Base-by-base conservation (phyloP, 2,113 vertebrate genomes). In the Hystrix brachyura region DNA sequence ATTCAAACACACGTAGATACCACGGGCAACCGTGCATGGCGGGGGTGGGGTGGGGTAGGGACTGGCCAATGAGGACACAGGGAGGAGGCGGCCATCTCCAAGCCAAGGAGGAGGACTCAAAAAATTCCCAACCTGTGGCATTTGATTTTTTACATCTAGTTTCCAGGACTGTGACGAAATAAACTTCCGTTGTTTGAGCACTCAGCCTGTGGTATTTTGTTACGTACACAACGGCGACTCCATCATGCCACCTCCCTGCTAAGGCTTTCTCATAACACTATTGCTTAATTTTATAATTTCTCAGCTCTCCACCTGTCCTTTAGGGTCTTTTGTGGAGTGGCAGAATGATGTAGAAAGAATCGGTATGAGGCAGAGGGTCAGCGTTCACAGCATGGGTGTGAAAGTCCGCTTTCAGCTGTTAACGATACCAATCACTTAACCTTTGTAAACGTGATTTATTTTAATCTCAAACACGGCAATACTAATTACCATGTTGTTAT, bases 21-120 rank as follows among this genome's bases (percentile, higher is more conserved):
- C 3, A 53, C 48, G 4, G 25, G 5, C 25, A 1, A 4, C 4
- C 17, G 34, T 55, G n/a, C 19, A n/a, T 1, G n/a, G 64, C 38
- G 38, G 2, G 38, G 38, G 38, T 38, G 38, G 38, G 38, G 38
- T 38, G 38, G 38, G 38, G 38, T 38, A 38, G 34, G 27, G 51
- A 48, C 62, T 32, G 48, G 10, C 64, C 1, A 6, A 18, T 53
- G 60, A 69, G 60, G 38, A 8, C 55, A 34, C 21, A 2, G 55
- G 8, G 15, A 74, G 78, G 51, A 64, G 48, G 10, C 25, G 1
- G 18, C 27, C 27, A 3, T 8, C 11, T 25, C 32, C 18, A 62
- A 80, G 21, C 29, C 57, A 59, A 32, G 43, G n/a, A 71, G 53
- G 65, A 79, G 43, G 34, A 46, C 19, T 71, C 72, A 7, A 18